Evolutionary conservation across 2,113 vertebrate genomes (phyloP).

Genomic region (Eidolon helvum): DNA sequence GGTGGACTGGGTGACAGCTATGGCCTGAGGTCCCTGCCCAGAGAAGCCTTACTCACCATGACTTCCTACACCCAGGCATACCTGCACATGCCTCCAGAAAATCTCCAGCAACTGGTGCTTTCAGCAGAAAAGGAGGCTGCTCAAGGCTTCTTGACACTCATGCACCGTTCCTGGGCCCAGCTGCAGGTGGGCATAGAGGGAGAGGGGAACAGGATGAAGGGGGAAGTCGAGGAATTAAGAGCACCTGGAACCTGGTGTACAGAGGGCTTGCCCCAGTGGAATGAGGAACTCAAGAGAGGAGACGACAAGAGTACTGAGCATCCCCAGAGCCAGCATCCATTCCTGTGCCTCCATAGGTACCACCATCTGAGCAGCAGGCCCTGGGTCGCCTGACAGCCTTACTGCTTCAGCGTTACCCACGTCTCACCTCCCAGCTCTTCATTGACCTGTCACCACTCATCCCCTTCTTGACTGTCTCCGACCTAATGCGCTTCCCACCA

Average conservation of each 20-base stretch:
- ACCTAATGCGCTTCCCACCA: constrained; percentile 90
- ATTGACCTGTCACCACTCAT: constrained; percentile 92
- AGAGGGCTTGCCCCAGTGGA: neutral
- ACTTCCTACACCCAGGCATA: constrained; percentile 82
- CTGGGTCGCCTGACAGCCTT: constrained; percentile 90
- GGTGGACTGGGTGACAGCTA: neutral
- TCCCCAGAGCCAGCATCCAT: neutral
- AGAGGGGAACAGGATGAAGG: neutral
- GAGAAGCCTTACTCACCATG: neutral
- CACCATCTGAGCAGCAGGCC: constrained; percentile 85
- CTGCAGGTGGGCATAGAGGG: constrained; percentile 81
- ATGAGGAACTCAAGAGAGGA: neutral
- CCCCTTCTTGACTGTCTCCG: constrained; percentile 92
- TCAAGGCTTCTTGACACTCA: constrained; percentile 87
- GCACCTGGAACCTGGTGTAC: neutral
- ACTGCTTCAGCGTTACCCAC: constrained; percentile 89
- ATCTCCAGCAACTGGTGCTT: constrained; percentile 88
- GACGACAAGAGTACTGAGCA: neutral
- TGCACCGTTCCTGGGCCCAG: constrained; percentile 89
- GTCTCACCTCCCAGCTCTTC: constrained; percentile 91
- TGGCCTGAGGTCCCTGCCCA: neutral
- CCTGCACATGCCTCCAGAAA: constrained; percentile 88
- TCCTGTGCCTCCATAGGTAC: constrained; percentile 79
- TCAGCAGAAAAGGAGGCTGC: constrained; percentile 89
- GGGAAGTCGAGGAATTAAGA: neutral